Evolutionary conservation across 2,888 invertebrate species (phyloP).

Genomic region (Clanis bilineata): DNA sequence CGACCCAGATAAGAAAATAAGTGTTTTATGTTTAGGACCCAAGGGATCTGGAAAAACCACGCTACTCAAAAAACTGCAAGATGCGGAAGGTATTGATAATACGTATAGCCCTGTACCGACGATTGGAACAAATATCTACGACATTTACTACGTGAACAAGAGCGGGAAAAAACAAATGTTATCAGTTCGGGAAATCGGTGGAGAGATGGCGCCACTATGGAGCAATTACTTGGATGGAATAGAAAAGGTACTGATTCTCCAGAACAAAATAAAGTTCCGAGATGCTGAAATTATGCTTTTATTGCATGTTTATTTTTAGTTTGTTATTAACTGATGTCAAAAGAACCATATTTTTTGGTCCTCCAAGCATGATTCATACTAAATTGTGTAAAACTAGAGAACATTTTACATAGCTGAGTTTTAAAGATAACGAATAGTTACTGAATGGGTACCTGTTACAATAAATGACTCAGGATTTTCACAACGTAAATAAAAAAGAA

Average conservation of each 20-base stretch:
- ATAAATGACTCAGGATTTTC: no score
- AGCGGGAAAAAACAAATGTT: constrained; percentile 78
- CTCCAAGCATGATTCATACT: no score
- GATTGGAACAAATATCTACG: constrained; percentile 89
- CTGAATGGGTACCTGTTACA: no score
- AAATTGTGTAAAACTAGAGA: no score
- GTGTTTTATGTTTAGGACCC: constrained; percentile 88
- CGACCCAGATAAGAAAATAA: constrained; percentile 67
- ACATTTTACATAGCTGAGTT: no score
- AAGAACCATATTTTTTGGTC: no score
- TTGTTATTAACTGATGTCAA: no score
- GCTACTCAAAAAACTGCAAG: constrained; percentile 87
- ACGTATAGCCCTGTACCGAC: constrained; percentile 91
- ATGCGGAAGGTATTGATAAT: constrained; percentile 86
- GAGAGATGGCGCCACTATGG: constrained; percentile 92
- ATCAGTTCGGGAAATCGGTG: constrained; percentile 88
- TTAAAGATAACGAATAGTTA: no score
- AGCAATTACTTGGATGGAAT: constrained; percentile 86
- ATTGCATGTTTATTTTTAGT: no score
- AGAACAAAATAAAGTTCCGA: neutral
- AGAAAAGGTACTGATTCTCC: constrained; percentile 71
- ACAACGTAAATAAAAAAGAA: no score
- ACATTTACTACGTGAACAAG: constrained; percentile 78
- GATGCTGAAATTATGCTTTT: neutral
- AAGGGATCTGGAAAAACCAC: constrained; percentile 91